Base-by-base conservation (phyloP, 1,140 invertebrate species). In the Apis laboriosa region DNA sequence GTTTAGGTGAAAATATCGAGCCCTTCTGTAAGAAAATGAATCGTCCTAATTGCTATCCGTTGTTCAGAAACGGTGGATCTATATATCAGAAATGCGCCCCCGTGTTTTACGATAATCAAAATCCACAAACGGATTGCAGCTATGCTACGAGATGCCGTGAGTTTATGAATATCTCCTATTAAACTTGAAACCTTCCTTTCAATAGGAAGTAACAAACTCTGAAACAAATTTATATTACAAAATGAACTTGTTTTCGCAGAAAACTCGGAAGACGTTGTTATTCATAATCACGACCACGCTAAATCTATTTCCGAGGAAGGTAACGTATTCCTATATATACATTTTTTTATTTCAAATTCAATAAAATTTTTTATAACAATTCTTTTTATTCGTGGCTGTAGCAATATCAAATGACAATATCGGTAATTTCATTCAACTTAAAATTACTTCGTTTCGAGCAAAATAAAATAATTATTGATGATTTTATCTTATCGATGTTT, bases 81-180 rank as follows among this genome's bases (percentile, higher is more conserved):
- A 56, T 93, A 78, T 24, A 66, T 21, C 17, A 84, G 2, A 90
- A 90, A 0, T 93, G 92, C n/a, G 74, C 67, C 11, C 92, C 92
- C 1, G 83, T 88, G 56, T 92, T 78, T 74, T 89, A 90, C 28
- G 11, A 11, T 12, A 0, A 0, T 17, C 90, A 92, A 68, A n/a
- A 78, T 2, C 90, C 88, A 3, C 73, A 72, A 21, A 88, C 68
- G 1, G 58, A 49, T 49, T 93, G 92, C 64, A 87, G 11, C 43
- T 15, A 84, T 1, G 15, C 9, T 9, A 79, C 34, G 13, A 88
- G 89, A 92, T 93, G 92, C 53, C 90, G 92, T 93, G 74, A 92
- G 92, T 91, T 83, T 5, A 28, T 8, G 8, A 49, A n/a, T 28
- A 1, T 43, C 24, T 15, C 21, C 17, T 15, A 24, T 3, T 24